Base-by-base conservation (phyloP, 1,140 invertebrate species). In the Subanguina moxae region DNA sequence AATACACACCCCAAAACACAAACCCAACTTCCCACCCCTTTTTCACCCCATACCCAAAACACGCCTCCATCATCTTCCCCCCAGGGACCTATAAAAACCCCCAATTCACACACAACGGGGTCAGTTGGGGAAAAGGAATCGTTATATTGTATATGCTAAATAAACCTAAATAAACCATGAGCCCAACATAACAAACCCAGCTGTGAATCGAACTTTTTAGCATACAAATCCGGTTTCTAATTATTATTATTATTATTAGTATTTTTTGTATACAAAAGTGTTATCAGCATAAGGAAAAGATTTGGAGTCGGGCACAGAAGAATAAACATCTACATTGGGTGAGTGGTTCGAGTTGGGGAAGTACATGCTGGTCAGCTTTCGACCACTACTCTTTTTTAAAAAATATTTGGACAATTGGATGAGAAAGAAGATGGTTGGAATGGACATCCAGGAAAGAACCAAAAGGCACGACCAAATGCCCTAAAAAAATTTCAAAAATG, bases 341-440 rank as follows among this genome's bases (percentile, higher is more conserved):
- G 48, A 15, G n/a, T 52, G 48, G 8, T 19, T 25, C 48, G 3
- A 52, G 17, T 52, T 52, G n/a, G 48, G 3, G 48, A 52, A 52
- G 23, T 52, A 3, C 48, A 52, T 25, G 17, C 48, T 25, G 8
- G n/a, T 64, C 52, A 23, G 27, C 25, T 25, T 64, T 21, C 23
- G 48, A 52, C 23, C 23, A 25, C n/a, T 21, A 30, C 56, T 42
- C 46, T 52, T 64, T 30, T 57, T 48, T n/a, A 70, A 27, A 48
- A 70, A 70, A 52, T 70, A 70, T 30, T 70, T 67, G n/a, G 68
- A 70, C 1, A 69, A 17, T 9, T n/a, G 68, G 17, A 70, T 42
- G 17, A 70, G 11, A 1, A 70, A 17, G 23, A 62, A 28, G 7
- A 58, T 58, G 5, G 64, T 19, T 7, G 70, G 62, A 21, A 72